Percentiles rank a stretch among this genome's conserved stretches.
phyloP scores from a whole-genome alignment of 2,113 vertebrate species.

The Microtus montanus region DNA sequence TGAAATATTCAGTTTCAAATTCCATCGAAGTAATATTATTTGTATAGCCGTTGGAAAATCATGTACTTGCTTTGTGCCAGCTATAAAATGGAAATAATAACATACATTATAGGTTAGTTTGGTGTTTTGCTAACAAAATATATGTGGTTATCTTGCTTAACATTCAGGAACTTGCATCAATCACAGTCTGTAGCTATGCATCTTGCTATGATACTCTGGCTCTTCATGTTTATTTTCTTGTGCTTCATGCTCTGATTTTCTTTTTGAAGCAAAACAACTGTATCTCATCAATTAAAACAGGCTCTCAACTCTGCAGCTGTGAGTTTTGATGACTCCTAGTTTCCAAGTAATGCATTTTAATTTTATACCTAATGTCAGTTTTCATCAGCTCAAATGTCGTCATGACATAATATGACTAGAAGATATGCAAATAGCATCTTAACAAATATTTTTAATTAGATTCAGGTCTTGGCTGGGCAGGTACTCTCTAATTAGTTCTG shows the following conservation, averaged over 20 bases:
- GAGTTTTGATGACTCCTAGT: conserved; percentile 73
- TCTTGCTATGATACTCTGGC: conserved; percentile 68
- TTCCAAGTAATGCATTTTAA: conserved; percentile 75
- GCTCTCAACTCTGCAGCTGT: conserved; percentile 61
- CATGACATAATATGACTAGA: conserved; percentile 84
- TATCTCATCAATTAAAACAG: conserved; percentile 74
- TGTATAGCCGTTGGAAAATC: neutral
- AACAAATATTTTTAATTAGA: conserved; percentile 84
- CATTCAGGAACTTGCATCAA: conserved; percentile 53
- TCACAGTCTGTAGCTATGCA: conserved; percentile 60
- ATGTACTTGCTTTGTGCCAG: neutral
- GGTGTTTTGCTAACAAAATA: neutral
- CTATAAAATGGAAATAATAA: neutral
- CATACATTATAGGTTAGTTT: neutral
- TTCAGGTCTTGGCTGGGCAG: conserved; percentile 54
- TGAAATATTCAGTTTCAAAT: neutral
- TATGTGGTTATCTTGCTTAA: neutral
- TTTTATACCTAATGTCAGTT: conserved; percentile 84
- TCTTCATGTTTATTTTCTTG: conserved; percentile 78
- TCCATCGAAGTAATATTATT: neutral
- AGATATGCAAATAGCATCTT: conserved; percentile 84
- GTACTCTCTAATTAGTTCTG: conserved; percentile 82
- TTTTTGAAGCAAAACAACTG: conserved; percentile 69
- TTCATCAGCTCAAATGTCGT: conserved; percentile 83
- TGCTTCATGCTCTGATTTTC: conserved; percentile 74